Evolutionary conservation across 2,888 invertebrate species (phyloP), one percentile per base, ranked within the genome.

Genomic region (Adelphocoris suturalis): DNA sequence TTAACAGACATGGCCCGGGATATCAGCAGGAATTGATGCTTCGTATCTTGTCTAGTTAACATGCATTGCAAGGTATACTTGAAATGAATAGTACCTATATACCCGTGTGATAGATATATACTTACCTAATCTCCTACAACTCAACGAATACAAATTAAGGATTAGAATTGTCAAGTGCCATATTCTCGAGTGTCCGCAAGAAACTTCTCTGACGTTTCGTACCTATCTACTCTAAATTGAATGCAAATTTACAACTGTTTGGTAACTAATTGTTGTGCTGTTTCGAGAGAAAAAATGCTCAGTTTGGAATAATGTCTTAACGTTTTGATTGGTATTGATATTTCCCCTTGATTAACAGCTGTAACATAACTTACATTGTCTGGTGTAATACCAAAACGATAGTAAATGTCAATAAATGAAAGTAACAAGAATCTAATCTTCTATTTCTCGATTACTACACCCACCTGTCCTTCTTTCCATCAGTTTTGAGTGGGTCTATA

Each of bases 361-460:
- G 23, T 82, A 82, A 85, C 85, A 61, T 85, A 85, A 57, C 85
- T 85, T 48, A 84, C 76, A 28, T 78, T 78, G 78, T 78, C 78
- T 85, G 85, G 61, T 85, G 85, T 85, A 85, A 85, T 61, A 61
- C 85, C 85, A 61, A 57, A n/a, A 28, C 61, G 57, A 55, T 85
- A 85, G 85, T 85, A 61, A 85, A 85, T 85, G 85, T 61, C 85
- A 85, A 85, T 85, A 85, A 85, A 85, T 55, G 19, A 52, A 82
- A 52, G 82, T 82, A 82, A 82, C 82, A 82, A 82, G 82, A 48
- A 48, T 37, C 19, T 19, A 80, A 37, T 46, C 16, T 14, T 76
- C 9, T 14, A 5, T 27, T 76, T 76, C n/a, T n/a, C n/a, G n/a
- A n/a, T n/a, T 37, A 37, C 37, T 37, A 7, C 7, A 37, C 2